Evolutionary conservation across 2,888 invertebrate species (phyloP).

Genomic region (Cerceris rybyensis): DNA sequence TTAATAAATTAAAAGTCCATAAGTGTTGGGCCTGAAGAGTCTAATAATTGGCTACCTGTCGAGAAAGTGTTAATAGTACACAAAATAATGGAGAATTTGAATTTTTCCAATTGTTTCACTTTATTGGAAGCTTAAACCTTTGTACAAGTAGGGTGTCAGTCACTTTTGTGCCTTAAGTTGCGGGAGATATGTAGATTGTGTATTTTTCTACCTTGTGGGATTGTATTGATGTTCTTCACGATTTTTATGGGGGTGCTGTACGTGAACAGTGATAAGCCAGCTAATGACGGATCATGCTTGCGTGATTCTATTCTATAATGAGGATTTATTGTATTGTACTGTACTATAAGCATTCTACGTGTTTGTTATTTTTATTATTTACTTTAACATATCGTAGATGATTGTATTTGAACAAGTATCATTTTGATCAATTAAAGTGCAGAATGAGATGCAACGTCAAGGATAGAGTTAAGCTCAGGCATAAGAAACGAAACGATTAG

Average conservation of each 20-base stretch:
- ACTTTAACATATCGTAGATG: constrained; percentile 7
- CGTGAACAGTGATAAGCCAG: constrained; percentile 39
- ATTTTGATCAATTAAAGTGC: constrained; percentile 9
- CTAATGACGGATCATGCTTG: constrained; percentile 59
- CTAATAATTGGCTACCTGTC: too few species aligned
- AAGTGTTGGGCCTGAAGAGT: too few species aligned
- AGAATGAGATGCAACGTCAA: constrained; percentile 11
- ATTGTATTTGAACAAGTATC: constrained; percentile 15
- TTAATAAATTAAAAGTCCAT: too few species aligned
- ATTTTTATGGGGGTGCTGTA: constrained; percentile 10
- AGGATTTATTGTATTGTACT: constrained; percentile 30
- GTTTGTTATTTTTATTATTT: constrained; percentile 20
- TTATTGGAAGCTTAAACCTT: too few species aligned
- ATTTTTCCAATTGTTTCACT: too few species aligned
- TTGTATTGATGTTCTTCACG: not conserved
- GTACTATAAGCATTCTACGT: constrained; percentile 35
- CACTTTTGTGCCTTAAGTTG: too few species aligned
- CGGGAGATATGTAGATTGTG: too few species aligned
- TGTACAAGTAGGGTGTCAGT: too few species aligned
- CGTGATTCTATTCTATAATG: constrained; percentile 36
- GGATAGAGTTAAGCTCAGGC: constrained; percentile 10
- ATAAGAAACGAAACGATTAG: not conserved
- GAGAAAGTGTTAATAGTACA: too few species aligned
- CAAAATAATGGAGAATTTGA: too few species aligned
- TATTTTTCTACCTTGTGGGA: too few species aligned